Base-by-base conservation (phyloP, 2,797 vertebrate genomes). In the Acomys russatus region DNA sequence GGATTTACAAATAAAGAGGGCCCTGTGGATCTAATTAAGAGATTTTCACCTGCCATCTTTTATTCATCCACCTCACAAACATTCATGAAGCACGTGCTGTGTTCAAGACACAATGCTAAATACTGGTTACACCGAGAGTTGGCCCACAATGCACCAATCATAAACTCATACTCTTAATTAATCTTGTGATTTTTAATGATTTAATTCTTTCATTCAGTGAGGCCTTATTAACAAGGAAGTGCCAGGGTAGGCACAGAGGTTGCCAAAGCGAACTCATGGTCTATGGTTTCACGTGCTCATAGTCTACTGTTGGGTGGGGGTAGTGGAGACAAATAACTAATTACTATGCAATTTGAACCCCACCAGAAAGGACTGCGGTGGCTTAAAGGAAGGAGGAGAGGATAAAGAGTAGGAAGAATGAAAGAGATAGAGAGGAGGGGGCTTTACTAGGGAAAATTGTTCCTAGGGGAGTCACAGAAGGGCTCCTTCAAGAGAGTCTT, bases 21-120 rank as follows among this genome's bases (percentile, higher is more conserved):
- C 88, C 95, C 96, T 97, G 95, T 96, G 96, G 96, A 95, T 97
- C 94, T 98, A 97, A 97, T 97, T 94, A 98, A 97, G 96, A 98
- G 97, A 87, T 94, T 97, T 97, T 97, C 97, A 97, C 97, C 97
- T 97, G 97, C 95, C 96, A 84, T 91, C 78, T 35, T 93, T 92
- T 89, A 94, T 94, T 95, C 93, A 94, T 68, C 88, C 95, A 35
- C 76, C 59, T 89, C 92, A 77, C 90, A 92, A 79, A 94, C 96
- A 76, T 83, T 90, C 79, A 54, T 54, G 93, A 88, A 87, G 76
- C 95, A 73, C 90, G 88, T 91, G 93, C 90, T 78, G 3, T 8
- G 70, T 59, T 91, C 68, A 17, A 22, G 77, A 84, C 93, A 20
- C 63, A 30, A 56, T 14, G 77, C 73, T 79, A 80, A 96, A 89